These are phyloP conservation scores for Drosophila peninsularis DNA, from an alignment of 2,888 invertebrate genomes.

Conservation along the genomic window DNA sequence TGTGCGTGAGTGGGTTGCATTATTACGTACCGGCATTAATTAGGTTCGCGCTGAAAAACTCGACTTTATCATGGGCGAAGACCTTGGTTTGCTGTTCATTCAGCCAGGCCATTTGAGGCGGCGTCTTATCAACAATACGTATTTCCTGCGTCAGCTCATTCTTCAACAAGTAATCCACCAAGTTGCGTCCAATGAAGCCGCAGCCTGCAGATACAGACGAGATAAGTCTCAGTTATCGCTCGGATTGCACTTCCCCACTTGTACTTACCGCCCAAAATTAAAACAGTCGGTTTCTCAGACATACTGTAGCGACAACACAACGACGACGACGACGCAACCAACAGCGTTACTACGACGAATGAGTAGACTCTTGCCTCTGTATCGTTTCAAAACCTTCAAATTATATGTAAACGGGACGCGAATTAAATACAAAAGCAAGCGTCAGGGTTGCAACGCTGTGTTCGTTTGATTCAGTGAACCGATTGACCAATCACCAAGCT, in stretches of 20 bases:
- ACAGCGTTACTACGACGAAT: slow-evolving; percentile 27
- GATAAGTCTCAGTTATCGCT: slow-evolving; percentile 38
- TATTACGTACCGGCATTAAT: slow-evolving; percentile 91
- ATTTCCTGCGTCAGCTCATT: slow-evolving; percentile 91
- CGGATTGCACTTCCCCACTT: slow-evolving; percentile 17
- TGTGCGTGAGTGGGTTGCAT: slow-evolving; percentile 29
- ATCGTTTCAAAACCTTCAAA: slow-evolving; percentile 36
- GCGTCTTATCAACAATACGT: slow-evolving; percentile 95
- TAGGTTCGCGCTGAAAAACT: slow-evolving; percentile 96
- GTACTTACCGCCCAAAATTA: slow-evolving; percentile 84
- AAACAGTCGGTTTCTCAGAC: slow-evolving; percentile 83
- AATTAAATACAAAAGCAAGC: slow-evolving; percentile 31
- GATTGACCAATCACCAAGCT: not conserved
- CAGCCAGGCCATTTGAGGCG: slow-evolving; percentile 96
- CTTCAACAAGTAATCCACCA: slow-evolving; percentile 91
- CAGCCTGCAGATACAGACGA: slow-evolving; percentile 88
- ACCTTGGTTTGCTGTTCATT: slow-evolving; percentile 89
- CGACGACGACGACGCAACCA: slow-evolving; percentile 29
- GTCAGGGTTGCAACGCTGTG: slow-evolving; percentile 23
- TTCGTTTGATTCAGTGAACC: slow-evolving; percentile 9
- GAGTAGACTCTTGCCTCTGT: slow-evolving; percentile 44
- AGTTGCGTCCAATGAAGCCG: slow-evolving; percentile 96
- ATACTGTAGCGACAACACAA: slow-evolving; percentile 55
- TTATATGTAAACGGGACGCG: slow-evolving; percentile 41
- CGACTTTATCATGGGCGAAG: slow-evolving; percentile 91